Evolutionary conservation across 1,140 invertebrate species (phyloP), one percentile per base, ranked within the genome.

Genomic region (Helicoverpa zea): DNA sequence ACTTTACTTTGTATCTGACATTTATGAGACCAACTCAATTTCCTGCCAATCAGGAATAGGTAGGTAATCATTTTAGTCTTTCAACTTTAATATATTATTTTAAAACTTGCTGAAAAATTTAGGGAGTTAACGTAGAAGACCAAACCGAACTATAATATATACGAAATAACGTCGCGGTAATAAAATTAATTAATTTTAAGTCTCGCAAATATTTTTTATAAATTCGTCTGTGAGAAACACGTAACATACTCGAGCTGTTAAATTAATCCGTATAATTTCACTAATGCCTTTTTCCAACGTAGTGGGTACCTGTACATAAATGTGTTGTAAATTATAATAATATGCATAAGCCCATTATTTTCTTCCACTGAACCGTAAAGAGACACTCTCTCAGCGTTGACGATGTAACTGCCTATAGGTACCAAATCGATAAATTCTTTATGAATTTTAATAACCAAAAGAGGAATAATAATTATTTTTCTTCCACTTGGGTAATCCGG

Each of bases 1-100:
- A 81, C 64, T 82, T 81, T 82, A 63, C 75, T 58, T 61, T 61
- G 56, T 61, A 10, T 47, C 56, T 49, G 18, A 63, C 74, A 14
- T 76, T 63, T 76, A 77, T 77, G 47, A 64, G 49, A 16, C 23
- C 30, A 58, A 61, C 11, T 23, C 23, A 23, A 23, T 23, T 23
- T 23, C 23, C 23, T 23, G 23, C 23, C 23, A n/a, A n/a, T n/a
- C n/a, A n/a, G n/a, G n/a, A n/a, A n/a, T n/a, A n/a, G n/a, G n/a
- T n/a, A n/a, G n/a, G n/a, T n/a, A n/a, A n/a, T n/a, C n/a, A 23
- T 23, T 23, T 23, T 23, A 23, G 23, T 2, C 23, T 23, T 23
- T 23, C 23, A 23, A 23, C 23, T 23, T 23, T 23, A 23, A 23
- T 2, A 23, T 23, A 23, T 23, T 23, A 23, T 23, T 23, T 23